Conservation (phyloP, 2,888 invertebrate genomes). For the Zonitis immaculata region DNA sequence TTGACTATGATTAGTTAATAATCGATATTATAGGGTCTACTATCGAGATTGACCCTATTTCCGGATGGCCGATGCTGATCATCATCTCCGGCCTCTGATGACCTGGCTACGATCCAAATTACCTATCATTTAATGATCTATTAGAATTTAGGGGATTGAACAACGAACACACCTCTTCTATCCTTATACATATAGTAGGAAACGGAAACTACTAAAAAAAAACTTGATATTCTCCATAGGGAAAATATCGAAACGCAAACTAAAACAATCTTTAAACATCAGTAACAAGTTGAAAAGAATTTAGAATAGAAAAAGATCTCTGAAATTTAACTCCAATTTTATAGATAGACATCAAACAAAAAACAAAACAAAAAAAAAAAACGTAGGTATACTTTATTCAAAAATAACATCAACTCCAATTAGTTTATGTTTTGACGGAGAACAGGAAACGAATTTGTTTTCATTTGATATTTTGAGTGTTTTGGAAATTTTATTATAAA, state of each 20-base stretch:
- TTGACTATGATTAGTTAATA: slow-evolving; percentile 15
- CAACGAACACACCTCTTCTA: not conserved
- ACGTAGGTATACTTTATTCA: no score
- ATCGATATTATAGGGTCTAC: slow-evolving; percentile 2
- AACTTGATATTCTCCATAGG: no score
- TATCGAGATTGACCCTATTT: slow-evolving; percentile 22
- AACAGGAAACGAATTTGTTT: not conserved
- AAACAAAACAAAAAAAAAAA: no score
- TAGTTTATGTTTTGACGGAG: not conserved
- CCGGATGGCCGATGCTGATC: slow-evolving; percentile 25
- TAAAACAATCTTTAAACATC: not conserved
- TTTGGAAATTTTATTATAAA: not conserved
- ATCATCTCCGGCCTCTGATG: slow-evolving; percentile 36
- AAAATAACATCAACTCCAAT: not conserved
- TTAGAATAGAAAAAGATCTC: not conserved
- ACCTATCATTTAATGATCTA: slow-evolving; percentile 24
- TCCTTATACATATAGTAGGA: no score
- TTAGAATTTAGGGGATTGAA: slow-evolving; percentile 12
- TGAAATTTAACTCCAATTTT: no score
- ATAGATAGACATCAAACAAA: no score
- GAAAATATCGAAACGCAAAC: no score
- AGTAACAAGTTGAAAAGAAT: not conserved
- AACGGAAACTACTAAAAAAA: not conserved
- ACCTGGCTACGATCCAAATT: slow-evolving; percentile 25
- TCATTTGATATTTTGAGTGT: slow-evolving; percentile 1